Evolutionary conservation across 2,113 vertebrate species (phyloP).

Genomic region (Telmatochromis sp.): DNA sequence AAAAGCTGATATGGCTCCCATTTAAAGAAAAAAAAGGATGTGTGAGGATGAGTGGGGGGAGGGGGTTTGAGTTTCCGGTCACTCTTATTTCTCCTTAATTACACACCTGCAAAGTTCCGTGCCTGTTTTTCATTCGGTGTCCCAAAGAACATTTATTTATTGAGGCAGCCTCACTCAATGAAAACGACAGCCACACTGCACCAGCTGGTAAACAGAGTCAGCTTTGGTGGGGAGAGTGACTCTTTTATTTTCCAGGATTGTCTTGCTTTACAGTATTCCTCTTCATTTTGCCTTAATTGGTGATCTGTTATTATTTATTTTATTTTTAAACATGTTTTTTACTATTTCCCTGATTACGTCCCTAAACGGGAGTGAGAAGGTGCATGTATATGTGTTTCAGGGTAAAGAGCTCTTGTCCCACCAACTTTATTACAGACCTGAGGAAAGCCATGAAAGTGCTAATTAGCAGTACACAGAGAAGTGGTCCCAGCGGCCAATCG

Average conservation of each 20-base stretch:
- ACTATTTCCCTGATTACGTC: conserved; percentile 7
- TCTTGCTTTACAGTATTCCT: not conserved
- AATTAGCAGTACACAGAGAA: conserved; percentile 61
- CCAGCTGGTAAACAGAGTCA: not conserved
- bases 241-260: not conserved
- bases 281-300: not conserved
- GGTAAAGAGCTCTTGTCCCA: conserved; percentile 30
- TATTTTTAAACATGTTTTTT: not conserved
- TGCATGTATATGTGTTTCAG: not conserved
- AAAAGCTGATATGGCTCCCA: not conserved
- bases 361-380: not conserved
- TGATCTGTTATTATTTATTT: not conserved
- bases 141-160: not conserved
- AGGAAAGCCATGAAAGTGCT: conserved; percentile 45
- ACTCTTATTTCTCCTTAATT: not conserved
- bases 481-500: conserved; percentile 42
- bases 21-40: not conserved
- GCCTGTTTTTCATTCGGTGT: not conserved
- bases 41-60: not conserved
- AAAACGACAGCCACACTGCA: not conserved
- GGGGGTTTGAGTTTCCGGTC: not conserved
- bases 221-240: not conserved
- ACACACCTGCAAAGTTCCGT: not conserved
- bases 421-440: conserved; percentile 35
- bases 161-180: not conserved